Base-by-base conservation (phyloP, 2,888 invertebrate species). In the Andrena minutula region DNA sequence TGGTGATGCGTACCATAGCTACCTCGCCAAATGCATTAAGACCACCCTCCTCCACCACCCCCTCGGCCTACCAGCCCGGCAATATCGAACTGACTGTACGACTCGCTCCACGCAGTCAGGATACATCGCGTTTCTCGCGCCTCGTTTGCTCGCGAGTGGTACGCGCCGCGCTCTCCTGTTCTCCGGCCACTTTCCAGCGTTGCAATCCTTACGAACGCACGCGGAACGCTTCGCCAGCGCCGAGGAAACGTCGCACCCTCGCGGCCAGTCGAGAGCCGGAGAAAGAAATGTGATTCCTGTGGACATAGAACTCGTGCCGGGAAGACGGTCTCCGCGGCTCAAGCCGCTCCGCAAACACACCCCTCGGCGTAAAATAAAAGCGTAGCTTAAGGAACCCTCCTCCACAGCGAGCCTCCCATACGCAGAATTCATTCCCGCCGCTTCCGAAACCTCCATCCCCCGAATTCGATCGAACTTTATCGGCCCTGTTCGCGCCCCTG, bases 1-100 rank as follows among this genome's bases (percentile, higher is more conserved):
- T 92, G 92, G 92, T 93, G 93, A 93, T 93, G 94, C 94, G 93
- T 94, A 91, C 86, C 84, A 72, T 85, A 88, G 90, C 91, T 91
- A 90, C 90, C 90, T 90, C 90, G 90, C 88, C 92, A 93, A 93
- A 93, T 93, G 93, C 93, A 93, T 93, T 93, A 93, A 93, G 92
- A 91, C 90, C 91, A 89, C 89, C 92, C 88, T 84, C 86, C 56
- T 7, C 41, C 63, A 51, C 47, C 60, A 41, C 63, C n/a, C 65
- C 23, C 7, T 2, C 23, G 20, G 20, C 60, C 85, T 41, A 41
- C 41, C 72, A 87, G 86, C 84, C 86, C 79, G 82, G 87, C 87
- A 89, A 91, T 92, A 91, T 91, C 88, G 91, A 91, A 91, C 90
- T 90, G 88, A 86, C 90, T 87, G 83, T 76, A 69, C 73, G 71